phyloP scores from a whole-genome alignment of 2,797 vertebrate genomes.

The Alca torda region DNA sequence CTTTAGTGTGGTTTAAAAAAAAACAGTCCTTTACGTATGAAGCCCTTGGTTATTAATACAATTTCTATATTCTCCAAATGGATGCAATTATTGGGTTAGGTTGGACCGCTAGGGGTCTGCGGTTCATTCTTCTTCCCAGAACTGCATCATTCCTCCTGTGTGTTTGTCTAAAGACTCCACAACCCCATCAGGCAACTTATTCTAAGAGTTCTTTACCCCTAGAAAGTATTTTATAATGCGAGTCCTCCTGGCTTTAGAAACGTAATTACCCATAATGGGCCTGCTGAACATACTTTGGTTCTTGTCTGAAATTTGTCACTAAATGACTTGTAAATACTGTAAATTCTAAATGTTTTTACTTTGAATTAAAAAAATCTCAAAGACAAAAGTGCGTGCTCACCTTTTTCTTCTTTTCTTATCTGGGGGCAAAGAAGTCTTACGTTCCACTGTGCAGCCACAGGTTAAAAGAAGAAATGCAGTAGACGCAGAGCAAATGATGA shows the following conservation, averaged over 20 bases:
- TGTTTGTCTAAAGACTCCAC: background rate
- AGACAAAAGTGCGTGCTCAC: background rate
- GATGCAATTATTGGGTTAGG: background rate
- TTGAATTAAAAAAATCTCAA: background rate
- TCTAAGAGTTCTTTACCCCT: background rate
- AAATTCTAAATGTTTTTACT: background rate
- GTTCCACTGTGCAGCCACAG: background rate
- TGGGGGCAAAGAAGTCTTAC: background rate
- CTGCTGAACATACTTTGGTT: background rate
- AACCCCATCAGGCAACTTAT: background rate
- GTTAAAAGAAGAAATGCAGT: background rate
- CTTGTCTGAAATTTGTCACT: background rate
- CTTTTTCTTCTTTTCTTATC: background rate
- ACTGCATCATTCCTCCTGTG: fast-evolving
- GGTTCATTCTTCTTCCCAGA: background rate
- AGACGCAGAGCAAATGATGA: background rate
- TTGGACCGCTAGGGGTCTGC: background rate
- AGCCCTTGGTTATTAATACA: background rate
- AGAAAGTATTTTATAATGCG: background rate
- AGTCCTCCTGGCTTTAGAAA: background rate
- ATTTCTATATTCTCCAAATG: background rate
- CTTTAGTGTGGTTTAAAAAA: background rate
- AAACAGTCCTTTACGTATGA: background rate
- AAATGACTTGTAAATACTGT: background rate
- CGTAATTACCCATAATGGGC: background rate